Base-by-base conservation (phyloP, 2,797 vertebrate genomes). In the Decapterus maruadsi region DNA sequence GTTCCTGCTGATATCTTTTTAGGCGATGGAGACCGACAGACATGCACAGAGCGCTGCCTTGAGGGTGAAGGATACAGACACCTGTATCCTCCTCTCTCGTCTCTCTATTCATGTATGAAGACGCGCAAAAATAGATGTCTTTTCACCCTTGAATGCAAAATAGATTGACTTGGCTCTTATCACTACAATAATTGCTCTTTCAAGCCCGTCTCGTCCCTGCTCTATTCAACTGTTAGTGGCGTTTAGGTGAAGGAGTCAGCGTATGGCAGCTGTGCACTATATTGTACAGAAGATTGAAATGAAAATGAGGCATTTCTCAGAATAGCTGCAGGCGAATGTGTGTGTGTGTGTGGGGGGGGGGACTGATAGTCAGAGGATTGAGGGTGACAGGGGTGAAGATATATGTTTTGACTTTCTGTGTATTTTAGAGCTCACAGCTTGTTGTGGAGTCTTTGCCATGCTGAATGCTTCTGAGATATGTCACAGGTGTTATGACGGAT, bases 221-320 rank as follows among this genome's bases (percentile, higher is more conserved):
- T 85, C 80, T 50, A 68, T 88, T 93, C 88, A 86, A 82, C 83
- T 86, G 86, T 85, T 78, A 73, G 69, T 58, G 72, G 79, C 65
- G 43, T 85, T 80, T 75, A 83, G 87, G 88, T 89, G 85, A 89
- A 80, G 72, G 80, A 88, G 86, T 74, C 81, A 29, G 69, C 69
- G 65, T 45, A 54, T 58, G 79, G 81, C 84, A 78, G 81, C 76
- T 55, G 8, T 34, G 77, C 84, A 64, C 85, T 34, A 29, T 43
- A 85, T 86, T 58, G 77, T 58, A 56, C 66, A 72, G 83, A 45
- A 87, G 87, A 90, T 90, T 90, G 90, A 92, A 86, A 87, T 82
- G 87, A 90, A 92, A 93, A 93, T 91, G 84, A 93, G 77, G 83
- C 57, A 8, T 85, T 81, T 87, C 85, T 88, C 64, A 78, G 87